A percentile compares a stretch with the other conserved stretches of the same genome.
Evolutionary conservation across 2,113 vertebrate species (phyloP).

Genomic region (Calidris pygmaea): DNA sequence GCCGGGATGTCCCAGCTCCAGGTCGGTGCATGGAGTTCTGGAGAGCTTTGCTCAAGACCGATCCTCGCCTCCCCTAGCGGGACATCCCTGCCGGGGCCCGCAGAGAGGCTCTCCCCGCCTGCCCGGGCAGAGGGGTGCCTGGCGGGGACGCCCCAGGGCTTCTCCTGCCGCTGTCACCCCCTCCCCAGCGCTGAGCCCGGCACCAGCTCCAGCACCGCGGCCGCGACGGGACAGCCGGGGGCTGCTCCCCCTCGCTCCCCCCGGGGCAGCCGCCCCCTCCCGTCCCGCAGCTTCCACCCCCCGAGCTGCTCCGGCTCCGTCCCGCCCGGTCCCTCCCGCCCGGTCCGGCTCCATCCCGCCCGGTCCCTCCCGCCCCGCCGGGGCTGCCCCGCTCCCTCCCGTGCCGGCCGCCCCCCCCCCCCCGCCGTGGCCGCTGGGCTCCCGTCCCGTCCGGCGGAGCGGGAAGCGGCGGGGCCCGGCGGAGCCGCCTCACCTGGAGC

Average conservation of each 20-base stretch:
- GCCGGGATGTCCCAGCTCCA: not conserved
- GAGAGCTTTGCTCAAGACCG: not conserved
- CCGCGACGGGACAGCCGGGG: no score
- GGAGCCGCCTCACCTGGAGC: not conserved
- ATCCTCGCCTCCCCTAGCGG: not conserved
- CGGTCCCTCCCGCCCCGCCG: not conserved
- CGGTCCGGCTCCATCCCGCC: not conserved
- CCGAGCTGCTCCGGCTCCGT: no score
- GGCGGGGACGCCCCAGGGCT: not conserved
- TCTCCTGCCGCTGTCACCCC: not conserved
- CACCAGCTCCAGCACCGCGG: not conserved
- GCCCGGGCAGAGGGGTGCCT: not conserved
- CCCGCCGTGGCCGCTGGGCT: not conserved
- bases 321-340: not conserved
- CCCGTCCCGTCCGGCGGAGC: not conserved
- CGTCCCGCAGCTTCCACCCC: not conserved
- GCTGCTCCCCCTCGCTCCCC: not conserved
- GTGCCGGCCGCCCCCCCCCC: not conserved
- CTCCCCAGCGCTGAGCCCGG: not conserved
- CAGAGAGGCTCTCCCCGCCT: not conserved
- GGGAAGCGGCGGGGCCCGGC: not conserved
- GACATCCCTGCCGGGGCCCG: not conserved
- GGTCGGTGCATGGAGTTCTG: fast-evolving
- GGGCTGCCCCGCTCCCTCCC: not conserved
- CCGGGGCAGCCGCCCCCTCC: not conserved